Conservation (phyloP, 1,140 invertebrate genomes). For the Himalopsyche phryganea region DNA sequence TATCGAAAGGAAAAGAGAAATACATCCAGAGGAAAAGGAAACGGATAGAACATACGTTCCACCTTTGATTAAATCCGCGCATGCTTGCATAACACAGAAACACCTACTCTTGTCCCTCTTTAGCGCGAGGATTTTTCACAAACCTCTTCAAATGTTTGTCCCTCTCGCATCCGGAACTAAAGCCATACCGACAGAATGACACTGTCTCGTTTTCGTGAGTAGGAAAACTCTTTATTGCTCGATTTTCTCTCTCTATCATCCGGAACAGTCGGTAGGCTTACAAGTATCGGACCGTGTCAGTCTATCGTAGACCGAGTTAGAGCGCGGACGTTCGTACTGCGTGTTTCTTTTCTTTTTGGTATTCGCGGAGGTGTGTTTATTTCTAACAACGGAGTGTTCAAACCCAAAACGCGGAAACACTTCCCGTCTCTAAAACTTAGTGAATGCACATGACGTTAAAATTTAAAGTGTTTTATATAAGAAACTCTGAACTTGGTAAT, state of each 20-base stretch:
- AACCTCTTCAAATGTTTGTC: not conserved
- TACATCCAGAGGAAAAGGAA: constrained; percentile 18
- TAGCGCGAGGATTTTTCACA: constrained; percentile 5
- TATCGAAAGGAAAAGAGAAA: constrained; percentile 1
- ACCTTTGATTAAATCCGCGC: constrained; percentile 21
- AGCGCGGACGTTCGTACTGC: constrained; percentile 17
- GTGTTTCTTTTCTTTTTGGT: constrained; percentile 11
- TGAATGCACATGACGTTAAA: constrained; percentile 20
- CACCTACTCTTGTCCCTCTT: constrained; percentile 10
- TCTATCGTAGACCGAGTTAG: constrained; percentile 19
- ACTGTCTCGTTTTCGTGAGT: not conserved
- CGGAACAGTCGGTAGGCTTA: not conserved
- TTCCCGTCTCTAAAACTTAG: not conserved
- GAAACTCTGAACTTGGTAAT: constrained; percentile 11
- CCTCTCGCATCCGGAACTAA: constrained; percentile 5
- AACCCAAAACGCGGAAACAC: constrained; percentile 8
- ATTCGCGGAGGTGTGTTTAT: constrained; percentile 17
- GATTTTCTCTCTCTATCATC: constrained; percentile 8
- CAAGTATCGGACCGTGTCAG: constrained; percentile 17
- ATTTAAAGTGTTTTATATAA: constrained; percentile 6
- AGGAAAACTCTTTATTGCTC: too few species aligned
- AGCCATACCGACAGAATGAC: not conserved
- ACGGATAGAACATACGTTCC: constrained; percentile 24
- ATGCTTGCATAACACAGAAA: constrained; percentile 10
- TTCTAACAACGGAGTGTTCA: constrained; percentile 10